Percentiles rank a stretch among this genome's conserved stretches.
Conservation (phyloP, 1,140 invertebrate genomes). For the Tetramorium simillimum region DNA sequence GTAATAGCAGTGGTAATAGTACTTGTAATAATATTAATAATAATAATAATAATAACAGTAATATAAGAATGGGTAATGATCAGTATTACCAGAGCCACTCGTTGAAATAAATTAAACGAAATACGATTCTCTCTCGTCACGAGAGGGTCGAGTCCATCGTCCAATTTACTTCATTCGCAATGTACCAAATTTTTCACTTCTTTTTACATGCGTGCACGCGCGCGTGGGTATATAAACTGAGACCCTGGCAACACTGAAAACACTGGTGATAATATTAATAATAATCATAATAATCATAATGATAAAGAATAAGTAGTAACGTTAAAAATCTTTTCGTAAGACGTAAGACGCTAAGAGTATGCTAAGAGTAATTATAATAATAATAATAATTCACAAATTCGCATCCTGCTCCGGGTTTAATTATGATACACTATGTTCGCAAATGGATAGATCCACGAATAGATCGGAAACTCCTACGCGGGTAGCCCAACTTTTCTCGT, state of each 20-base stretch:
- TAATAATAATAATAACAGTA: slow-evolving; percentile 54
- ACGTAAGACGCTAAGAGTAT: slow-evolving; percentile 78
- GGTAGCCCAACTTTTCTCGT: slow-evolving; percentile 67
- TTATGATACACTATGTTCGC: slow-evolving; percentile 83
- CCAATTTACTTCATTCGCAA: slow-evolving; percentile 1
- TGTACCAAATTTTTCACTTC: not conserved
- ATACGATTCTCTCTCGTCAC: not conserved
- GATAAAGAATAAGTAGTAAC: slow-evolving; percentile 76
- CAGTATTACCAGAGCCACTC: slow-evolving; percentile 13
- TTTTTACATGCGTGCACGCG: not conserved
- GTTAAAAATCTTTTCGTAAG: slow-evolving; percentile 81
- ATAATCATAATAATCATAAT: slow-evolving; percentile 74
- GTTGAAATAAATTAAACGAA: slow-evolving; percentile 35
- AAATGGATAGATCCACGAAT: slow-evolving; percentile 46
- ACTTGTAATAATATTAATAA: slow-evolving; percentile 51
- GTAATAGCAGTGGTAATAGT: slow-evolving; percentile 72
- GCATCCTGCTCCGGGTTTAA: slow-evolving; percentile 81
- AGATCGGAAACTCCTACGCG: slow-evolving; percentile 76
- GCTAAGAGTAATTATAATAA: slow-evolving; percentile 73
- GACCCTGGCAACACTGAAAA: slow-evolving; percentile 71
- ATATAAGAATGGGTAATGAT: slow-evolving; percentile 58
- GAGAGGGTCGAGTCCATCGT: not conserved
- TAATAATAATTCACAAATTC: slow-evolving; percentile 80
- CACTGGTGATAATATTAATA: slow-evolving; percentile 59
- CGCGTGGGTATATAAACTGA: slow-evolving; percentile 26